Conservation (phyloP, 2,797 vertebrate genomes). For the Halcyon leucocephala region DNA sequence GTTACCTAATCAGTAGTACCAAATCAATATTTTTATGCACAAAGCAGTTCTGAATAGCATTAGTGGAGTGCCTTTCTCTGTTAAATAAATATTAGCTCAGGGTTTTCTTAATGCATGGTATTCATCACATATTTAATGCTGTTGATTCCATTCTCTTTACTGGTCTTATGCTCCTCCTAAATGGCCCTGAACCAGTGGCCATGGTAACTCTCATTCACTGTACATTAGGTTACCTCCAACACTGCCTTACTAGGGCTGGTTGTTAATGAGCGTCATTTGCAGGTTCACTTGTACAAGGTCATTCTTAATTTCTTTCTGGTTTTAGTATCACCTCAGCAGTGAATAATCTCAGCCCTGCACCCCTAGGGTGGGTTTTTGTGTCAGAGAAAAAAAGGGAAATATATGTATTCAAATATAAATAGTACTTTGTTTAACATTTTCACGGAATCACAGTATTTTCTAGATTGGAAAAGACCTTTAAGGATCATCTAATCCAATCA, state of each 20-base stretch:
- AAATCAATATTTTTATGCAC: conserved; percentile 19
- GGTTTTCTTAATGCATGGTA: neutral
- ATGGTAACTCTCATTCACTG: neutral
- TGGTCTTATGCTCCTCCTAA: neutral
- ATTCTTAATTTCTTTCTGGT: conserved; percentile 31
- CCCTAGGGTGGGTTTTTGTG: neutral
- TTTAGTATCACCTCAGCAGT: conserved; percentile 11
- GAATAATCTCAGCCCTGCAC: conserved; percentile 10
- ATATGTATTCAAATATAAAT: neutral
- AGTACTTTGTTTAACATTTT: neutral
- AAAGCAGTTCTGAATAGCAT: neutral
- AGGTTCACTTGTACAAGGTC: conserved; percentile 15
- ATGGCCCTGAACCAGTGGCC: conserved; percentile 43
- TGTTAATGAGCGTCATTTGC: conserved; percentile 47
- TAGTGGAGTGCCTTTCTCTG: neutral
- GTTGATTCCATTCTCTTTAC: neutral
- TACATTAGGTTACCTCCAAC: neutral
- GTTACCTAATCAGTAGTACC: neutral
- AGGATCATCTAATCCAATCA: no score
- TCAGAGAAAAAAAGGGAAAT: neutral
- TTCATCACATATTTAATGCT: neutral
- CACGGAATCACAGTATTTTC: no score
- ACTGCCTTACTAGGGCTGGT: neutral
- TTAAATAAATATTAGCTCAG: neutral
- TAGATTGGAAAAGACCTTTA: no score